These are phyloP conservation scores for Laothoe populi DNA, from an alignment of 2,888 invertebrate genomes.

Conservation along the genomic window DNA sequence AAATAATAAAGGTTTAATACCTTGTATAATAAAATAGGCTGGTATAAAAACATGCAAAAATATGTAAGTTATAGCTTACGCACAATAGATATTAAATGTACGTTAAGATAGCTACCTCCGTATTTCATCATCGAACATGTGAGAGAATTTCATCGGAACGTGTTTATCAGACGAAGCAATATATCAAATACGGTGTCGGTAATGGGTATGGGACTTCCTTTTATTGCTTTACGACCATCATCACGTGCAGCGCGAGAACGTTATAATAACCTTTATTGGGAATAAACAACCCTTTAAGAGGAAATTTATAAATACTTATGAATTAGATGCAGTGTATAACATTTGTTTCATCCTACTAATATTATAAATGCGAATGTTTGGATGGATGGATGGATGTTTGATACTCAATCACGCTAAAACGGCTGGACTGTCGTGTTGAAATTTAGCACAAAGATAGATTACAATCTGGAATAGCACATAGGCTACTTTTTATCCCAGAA, in stretches of 20 bases:
- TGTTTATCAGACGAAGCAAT: constrained; percentile 20
- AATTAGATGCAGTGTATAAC: not conserved
- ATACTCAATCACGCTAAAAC: too few relatives aligned
- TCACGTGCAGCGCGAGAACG: constrained; percentile 2
- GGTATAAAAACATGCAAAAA: not conserved
- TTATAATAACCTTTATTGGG: constrained; percentile 18
- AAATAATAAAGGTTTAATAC: not conserved
- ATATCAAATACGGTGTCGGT: constrained; percentile 19
- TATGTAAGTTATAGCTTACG: not conserved
- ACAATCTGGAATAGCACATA: too few relatives aligned
- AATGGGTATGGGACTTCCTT: constrained; percentile 21
- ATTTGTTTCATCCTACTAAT: too few relatives aligned
- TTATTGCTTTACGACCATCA: constrained; percentile 19
- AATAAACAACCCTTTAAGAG: not conserved
- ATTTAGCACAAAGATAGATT: too few relatives aligned
- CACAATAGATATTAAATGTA: constrained; percentile 18
- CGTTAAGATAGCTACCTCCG: constrained; percentile 18
- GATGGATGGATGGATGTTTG: too few relatives aligned
- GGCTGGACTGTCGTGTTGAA: too few relatives aligned
- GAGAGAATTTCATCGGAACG: constrained; percentile 21
- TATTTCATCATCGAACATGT: constrained; percentile 20
- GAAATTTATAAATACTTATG: not conserved
- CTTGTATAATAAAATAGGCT: too few relatives aligned
- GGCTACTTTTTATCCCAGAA: too few relatives aligned
- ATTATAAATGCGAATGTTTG: too few relatives aligned